phyloP scores from a whole-genome alignment of 2,888 invertebrate genomes.

The Acronicta alni region DNA sequence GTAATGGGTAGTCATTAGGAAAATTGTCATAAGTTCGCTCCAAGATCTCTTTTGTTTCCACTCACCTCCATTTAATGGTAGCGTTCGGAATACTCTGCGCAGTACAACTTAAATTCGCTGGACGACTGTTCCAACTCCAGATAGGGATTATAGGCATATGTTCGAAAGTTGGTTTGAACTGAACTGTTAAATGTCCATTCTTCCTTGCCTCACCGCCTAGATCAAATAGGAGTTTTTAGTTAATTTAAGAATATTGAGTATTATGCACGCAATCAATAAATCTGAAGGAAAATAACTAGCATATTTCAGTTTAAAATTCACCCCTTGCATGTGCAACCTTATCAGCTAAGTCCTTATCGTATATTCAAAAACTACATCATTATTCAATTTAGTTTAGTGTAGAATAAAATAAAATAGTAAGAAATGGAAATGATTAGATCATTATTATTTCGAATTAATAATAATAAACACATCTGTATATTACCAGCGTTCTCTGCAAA shows the following conservation, averaged over 20 bases:
- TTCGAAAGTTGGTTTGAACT: constrained; percentile 95
- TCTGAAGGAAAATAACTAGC: too few species aligned
- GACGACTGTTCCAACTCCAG: constrained; percentile 95
- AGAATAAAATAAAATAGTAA: too few species aligned
- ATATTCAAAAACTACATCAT: too few species aligned
- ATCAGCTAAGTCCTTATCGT: too few species aligned
- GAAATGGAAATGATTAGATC: too few species aligned
- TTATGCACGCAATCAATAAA: too few species aligned
- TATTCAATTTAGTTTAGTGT: too few species aligned
- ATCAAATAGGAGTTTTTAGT: constrained; percentile 2
- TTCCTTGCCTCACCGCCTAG: constrained; percentile 91
- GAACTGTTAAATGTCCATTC: constrained; percentile 95
- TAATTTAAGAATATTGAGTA: neutral
- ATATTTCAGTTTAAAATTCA: too few species aligned
- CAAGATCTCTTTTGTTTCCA: constrained; percentile 30
- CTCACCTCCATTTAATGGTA: constrained; percentile 94
- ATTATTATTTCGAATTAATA: too few species aligned
- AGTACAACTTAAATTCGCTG: constrained; percentile 95
- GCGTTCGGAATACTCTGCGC: constrained; percentile 97
- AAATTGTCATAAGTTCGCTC: constrained; percentile 8
- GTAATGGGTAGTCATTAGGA: neutral
- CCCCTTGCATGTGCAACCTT: too few species aligned
- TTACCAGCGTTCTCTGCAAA: constrained; percentile 93
- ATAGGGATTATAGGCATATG: constrained; percentile 92
- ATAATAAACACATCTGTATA: neutral